These are phyloP conservation scores for Hephaestus fuliginosus DNA, from an alignment of 2,797 vertebrate species.

Conservation along the genomic window DNA sequence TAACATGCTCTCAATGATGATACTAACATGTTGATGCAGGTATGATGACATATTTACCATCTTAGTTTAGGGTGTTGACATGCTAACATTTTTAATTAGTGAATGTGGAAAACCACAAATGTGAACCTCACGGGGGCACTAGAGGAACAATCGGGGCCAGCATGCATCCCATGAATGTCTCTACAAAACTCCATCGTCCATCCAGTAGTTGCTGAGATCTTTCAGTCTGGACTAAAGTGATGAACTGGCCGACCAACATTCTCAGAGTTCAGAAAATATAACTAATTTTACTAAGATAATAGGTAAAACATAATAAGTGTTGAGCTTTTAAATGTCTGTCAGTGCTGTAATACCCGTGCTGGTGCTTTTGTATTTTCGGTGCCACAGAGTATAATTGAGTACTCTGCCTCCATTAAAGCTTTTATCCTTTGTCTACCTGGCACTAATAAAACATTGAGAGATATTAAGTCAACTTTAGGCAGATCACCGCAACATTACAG, in stretches of 20 bases:
- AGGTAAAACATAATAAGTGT: neutral
- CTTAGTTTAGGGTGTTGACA: neutral
- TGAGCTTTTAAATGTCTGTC: slow-evolving; percentile 10
- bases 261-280: too few species aligned
- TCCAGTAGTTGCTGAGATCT: neutral
- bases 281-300: too few species aligned
- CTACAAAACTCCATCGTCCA: neutral
- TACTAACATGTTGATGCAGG: neutral
- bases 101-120: neutral
- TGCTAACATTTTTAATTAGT: neutral
- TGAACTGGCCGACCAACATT: too few species aligned
- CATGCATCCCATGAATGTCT: neutral
- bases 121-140: neutral
- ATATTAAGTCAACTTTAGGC: slow-evolving; percentile 27
- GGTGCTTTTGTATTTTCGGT: slow-evolving; percentile 15
- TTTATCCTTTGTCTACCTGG: slow-evolving; percentile 16
- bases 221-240: neutral
- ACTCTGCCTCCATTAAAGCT: slow-evolving; percentile 40
- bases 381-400: neutral
- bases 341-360: neutral
- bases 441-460: slow-evolving; percentile 33
- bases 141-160: neutral
- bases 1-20: neutral
- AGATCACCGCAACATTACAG: slow-evolving; percentile 1
- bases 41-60: neutral